Base-by-base conservation (phyloP, 1,140 invertebrate genomes). In the Hycleus cichorii region DNA sequence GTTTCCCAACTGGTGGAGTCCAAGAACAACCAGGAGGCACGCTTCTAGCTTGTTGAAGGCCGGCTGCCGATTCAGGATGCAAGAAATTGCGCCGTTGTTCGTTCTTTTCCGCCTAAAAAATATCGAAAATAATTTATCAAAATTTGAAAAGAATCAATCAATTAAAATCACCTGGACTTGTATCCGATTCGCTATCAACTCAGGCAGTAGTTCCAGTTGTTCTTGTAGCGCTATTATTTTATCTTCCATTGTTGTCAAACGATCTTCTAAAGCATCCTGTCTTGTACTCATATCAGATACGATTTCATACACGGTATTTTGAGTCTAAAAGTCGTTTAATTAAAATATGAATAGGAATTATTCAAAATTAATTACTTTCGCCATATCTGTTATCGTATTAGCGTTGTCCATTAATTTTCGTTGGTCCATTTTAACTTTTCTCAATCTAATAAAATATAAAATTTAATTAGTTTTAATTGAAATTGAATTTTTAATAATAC, bases 391-490 rank as follows among this genome's bases (percentile, higher is more conserved):
- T 74, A 99, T 92, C 49, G 96, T 98, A 72, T 97, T 98, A 65
- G 95, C 93, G 75, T 98, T 98, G 76, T 99, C 97, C 88, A 96
- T 95, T 67, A 99, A 78, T 80, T 99, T 99, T 76, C 97, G 82
- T 82, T 99, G 97, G 82, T 98, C 96, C 91, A 98, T 97, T 83
- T 98, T 98, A 40, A 98, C 95, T 84, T 98, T 96, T 73, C 96
- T 82, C 75, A 99, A 86, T 77, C 95, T 98, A 77, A 64, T 83
- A 81, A 59, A 65, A 58, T 38, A 38, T 12, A 3, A 32, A 2
- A 47, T 43, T 53, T 32, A 59, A 43, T 6, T 46, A 18, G 18
- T 18, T 18, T 18, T 18, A 18, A 18, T 53, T 53, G 24, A 43
- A 24, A 52, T 18, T 42, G 4, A 38, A 53, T 26, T 53, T 53